phyloP scores from a whole-genome alignment of 2,888 invertebrate genomes.

The Argynnis bischoffii region DNA sequence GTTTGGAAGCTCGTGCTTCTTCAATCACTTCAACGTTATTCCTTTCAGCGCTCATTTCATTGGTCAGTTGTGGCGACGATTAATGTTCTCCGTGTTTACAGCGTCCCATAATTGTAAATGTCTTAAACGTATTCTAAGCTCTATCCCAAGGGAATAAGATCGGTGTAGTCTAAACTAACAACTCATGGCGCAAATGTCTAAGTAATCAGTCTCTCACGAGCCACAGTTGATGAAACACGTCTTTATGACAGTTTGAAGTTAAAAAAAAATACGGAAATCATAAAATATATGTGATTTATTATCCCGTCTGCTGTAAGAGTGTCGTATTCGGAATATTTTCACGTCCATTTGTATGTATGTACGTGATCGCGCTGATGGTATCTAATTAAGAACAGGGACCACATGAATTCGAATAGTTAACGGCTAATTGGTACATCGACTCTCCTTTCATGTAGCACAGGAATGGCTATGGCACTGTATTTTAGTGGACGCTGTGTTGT shows the following conservation, averaged over 20 bases:
- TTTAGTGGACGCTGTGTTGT: constrained; percentile 2
- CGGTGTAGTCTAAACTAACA: background rate
- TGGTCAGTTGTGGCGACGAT: constrained; percentile 25
- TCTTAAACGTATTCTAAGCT: constrained; percentile 20
- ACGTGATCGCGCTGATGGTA: background rate
- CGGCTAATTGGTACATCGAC: constrained; percentile 28
- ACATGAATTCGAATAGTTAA: constrained; percentile 30
- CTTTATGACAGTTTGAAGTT: constrained; percentile 20
- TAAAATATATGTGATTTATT: background rate
- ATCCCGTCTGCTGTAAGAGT: background rate
- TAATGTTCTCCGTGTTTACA: constrained; percentile 19
- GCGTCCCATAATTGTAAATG: constrained; percentile 22
- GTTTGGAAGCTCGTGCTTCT: background rate
- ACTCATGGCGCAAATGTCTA: constrained; percentile 33
- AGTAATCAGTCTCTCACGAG: constrained; percentile 56
- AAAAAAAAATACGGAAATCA: background rate
- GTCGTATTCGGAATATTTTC: background rate
- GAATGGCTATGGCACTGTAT: background rate
- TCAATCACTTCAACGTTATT: constrained; percentile 6
- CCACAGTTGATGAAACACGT: constrained; percentile 50
- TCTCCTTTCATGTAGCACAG: background rate
- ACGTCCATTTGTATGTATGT: background rate
- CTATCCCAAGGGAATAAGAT: constrained; percentile 25
- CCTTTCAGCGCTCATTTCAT: constrained; percentile 20
- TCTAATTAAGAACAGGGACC: constrained; percentile 1